These are phyloP conservation scores for Lates japonicus DNA, from an alignment of 2,797 vertebrate species.

Conservation along the genomic window DNA sequence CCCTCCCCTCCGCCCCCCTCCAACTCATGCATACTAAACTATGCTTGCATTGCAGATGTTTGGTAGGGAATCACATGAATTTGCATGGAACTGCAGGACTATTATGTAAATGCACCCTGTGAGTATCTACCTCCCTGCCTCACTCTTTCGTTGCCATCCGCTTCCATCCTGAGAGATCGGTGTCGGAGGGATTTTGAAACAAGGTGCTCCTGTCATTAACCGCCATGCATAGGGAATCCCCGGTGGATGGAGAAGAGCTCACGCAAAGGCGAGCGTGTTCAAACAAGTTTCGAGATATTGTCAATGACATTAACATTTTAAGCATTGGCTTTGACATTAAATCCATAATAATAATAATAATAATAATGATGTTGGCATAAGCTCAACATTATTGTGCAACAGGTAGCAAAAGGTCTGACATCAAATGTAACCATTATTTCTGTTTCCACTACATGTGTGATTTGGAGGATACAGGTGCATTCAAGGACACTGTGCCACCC, in stretches of 20 bases:
- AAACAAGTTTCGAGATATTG: not conserved
- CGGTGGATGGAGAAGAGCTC: not conserved
- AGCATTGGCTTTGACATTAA: constrained; percentile 1
- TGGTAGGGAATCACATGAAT: constrained; percentile 82
- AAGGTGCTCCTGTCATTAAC: constrained; percentile 54
- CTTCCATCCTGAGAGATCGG: constrained; percentile 47
- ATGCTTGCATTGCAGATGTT: constrained; percentile 84
- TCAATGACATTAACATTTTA: not conserved
- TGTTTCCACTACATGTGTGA: not conserved
- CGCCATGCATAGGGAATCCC: constrained; percentile 18
- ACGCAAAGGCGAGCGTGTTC: not conserved
- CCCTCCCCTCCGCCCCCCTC: constrained; percentile 30
- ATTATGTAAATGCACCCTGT: constrained; percentile 82
- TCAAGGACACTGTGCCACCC: not conserved
- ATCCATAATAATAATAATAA: too few species aligned
- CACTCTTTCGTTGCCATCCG: constrained; percentile 51
- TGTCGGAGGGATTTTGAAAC: constrained; percentile 57
- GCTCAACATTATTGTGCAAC: constrained; percentile 10
- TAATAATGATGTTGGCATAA: not conserved
- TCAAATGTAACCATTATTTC: not conserved
- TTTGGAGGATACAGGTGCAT: not conserved
- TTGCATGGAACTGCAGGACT: constrained; percentile 85
- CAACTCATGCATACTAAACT: constrained; percentile 82
- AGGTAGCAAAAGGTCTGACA: not conserved
- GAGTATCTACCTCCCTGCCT: constrained; percentile 59